A percentile compares a stretch with the other conserved stretches of the same genome.
These are phyloP conservation scores for Clostera curtula DNA, from an alignment of 2,888 invertebrate genomes.

Conservation along the genomic window DNA sequence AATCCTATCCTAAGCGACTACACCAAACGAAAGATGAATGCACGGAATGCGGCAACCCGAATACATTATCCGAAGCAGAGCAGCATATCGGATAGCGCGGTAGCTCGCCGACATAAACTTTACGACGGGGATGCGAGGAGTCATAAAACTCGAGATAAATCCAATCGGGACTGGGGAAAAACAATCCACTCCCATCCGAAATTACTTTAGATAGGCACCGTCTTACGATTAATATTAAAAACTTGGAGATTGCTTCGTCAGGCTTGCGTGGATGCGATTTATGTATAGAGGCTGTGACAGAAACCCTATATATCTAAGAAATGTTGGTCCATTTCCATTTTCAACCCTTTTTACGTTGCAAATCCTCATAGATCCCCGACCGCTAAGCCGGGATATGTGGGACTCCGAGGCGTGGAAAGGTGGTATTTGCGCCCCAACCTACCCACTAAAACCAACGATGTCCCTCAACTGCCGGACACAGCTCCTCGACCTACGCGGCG, in stretches of 20 bases:
- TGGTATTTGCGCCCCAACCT: too few relatives aligned
- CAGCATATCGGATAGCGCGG: constrained; percentile 35
- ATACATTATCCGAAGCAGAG: constrained; percentile 20
- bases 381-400: too few relatives aligned
- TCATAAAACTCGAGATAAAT: constrained; percentile 69
- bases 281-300: too few relatives aligned
- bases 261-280: neutral
- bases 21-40: neutral
- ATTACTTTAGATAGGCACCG: constrained; percentile 40
- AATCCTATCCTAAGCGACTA: too few relatives aligned
- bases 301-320: too few relatives aligned
- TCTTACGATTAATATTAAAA: constrained; percentile 32
- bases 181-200: constrained; percentile 61
- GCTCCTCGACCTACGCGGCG: too few relatives aligned
- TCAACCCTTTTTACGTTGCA: too few relatives aligned
- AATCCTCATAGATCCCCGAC: too few relatives aligned
- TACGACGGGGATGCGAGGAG: constrained; percentile 68
- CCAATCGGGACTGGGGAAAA: constrained; percentile 65
- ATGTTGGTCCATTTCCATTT: too few relatives aligned
- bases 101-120: constrained; percentile 64
- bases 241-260: constrained; percentile 12
- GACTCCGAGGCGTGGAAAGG: too few relatives aligned
- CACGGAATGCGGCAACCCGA: neutral
- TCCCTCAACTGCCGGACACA: too few relatives aligned
- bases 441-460: too few relatives aligned